Evolutionary conservation across 2,113 vertebrate genomes (phyloP).

Genomic region (Xerus inauris): DNA sequence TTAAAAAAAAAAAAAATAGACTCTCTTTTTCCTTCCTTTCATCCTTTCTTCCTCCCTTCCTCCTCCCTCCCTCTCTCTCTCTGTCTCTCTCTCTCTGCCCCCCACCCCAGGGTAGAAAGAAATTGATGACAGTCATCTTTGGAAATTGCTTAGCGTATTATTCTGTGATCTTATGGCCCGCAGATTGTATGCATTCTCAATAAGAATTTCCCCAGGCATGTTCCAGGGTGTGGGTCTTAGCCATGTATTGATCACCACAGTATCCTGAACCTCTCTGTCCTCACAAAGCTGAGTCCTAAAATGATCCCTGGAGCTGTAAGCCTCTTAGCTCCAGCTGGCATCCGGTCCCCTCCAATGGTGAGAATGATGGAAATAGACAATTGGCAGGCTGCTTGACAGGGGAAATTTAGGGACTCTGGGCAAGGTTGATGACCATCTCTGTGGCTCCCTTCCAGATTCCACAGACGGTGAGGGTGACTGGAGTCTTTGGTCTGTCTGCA

Average conservation of each 20-base stretch:
- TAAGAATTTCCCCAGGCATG: background rate
- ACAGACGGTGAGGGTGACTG: slow-evolving; percentile 96
- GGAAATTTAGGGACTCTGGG: background rate
- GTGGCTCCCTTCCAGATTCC: slow-evolving; percentile 89
- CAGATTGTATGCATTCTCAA: background rate
- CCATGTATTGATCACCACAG: background rate
- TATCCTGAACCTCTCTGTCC: background rate
- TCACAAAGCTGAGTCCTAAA: background rate
- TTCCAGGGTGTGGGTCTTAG: background rate
- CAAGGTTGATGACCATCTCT: slow-evolving; percentile 31
- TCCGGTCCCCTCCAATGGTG: background rate
- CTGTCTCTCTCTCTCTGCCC: background rate
- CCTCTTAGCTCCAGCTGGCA: background rate
- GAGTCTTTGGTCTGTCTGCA: slow-evolving; percentile 96
- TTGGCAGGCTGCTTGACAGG: background rate
- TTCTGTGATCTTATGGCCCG: background rate
- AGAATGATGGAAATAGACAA: background rate
- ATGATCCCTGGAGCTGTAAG: background rate
- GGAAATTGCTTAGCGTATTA: background rate
- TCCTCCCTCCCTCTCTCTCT: background rate
- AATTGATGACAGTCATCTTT: background rate
- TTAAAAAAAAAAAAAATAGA: background rate
- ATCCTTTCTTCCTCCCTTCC: no score
- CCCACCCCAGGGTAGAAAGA: background rate
- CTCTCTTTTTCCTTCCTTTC: background rate